Conservation (phyloP, 2,113 vertebrate genomes). For the Malurus melanocephalus region DNA sequence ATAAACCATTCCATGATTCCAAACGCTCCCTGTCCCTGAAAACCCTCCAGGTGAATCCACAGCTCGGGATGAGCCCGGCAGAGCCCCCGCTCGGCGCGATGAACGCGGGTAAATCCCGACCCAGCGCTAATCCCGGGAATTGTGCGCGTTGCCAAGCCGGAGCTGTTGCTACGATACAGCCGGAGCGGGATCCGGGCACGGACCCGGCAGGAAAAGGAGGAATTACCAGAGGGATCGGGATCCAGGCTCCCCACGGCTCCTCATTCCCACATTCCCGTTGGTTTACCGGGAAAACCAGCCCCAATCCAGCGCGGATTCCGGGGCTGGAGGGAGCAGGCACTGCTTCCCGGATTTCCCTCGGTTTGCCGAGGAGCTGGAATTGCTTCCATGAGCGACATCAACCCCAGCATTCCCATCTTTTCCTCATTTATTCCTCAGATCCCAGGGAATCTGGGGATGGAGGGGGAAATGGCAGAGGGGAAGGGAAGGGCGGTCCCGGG, state of each 20-base stretch:
- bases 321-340: not conserved
- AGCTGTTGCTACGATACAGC: conserved; percentile 69
- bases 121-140: conserved; percentile 58
- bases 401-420: not conserved
- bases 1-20: not conserved
- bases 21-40: not conserved
- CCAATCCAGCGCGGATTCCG: fast-evolving
- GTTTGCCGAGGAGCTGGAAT: not conserved
- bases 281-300: not conserved
- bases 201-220: conserved; percentile 59
- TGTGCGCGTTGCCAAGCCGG: conserved; percentile 52
- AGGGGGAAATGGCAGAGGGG: not conserved
- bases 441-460: not conserved
- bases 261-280: not conserved
- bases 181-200: conserved; percentile 43
- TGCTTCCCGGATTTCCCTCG: not conserved
- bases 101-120: conserved; percentile 43
- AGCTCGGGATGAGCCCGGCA: not conserved
- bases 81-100: not conserved
- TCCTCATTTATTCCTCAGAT: not conserved
- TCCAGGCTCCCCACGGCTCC: not conserved
- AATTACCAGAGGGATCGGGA: conserved; percentile 34
- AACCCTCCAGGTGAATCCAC: not conserved
- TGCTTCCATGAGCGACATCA: not conserved
- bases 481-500: not conserved